Percentiles rank a stretch among this genome's conserved stretches.
Conservation (phyloP, 2,888 invertebrate genomes). For the Mellilla xanthometata region DNA sequence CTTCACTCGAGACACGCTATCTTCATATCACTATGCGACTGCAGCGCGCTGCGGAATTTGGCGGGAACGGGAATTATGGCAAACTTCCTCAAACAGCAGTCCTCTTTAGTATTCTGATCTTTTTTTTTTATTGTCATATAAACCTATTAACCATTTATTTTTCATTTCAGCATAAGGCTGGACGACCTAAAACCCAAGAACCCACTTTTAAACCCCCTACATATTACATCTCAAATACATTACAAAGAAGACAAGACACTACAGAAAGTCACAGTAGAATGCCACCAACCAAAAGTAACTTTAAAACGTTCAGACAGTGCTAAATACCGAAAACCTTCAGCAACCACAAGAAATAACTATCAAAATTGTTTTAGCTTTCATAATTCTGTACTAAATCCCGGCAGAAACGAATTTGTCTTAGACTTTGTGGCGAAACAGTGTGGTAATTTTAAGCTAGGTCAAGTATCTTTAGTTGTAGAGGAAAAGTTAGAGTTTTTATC, state of each 20-base stretch:
- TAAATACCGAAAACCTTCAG: constrained; percentile 86
- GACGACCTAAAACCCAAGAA: constrained; percentile 85
- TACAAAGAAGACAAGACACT: constrained; percentile 92
- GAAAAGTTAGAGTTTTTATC: constrained; percentile 89
- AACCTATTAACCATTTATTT: too few species aligned
- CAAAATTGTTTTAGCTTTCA: constrained; percentile 80
- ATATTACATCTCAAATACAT: constrained; percentile 87
- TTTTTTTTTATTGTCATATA: too few species aligned
- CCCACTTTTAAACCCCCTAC: constrained; percentile 81
- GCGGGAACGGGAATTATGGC: too few species aligned
- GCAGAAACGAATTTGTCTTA: constrained; percentile 84
- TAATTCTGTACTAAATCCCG: constrained; percentile 83
- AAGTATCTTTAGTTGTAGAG: constrained; percentile 84
- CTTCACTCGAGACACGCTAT: too few species aligned
- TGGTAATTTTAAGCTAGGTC: constrained; percentile 88
- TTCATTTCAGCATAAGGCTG: constrained; percentile 75
- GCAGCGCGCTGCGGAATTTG: too few species aligned
- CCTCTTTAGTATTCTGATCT: too few species aligned
- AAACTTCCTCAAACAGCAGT: too few species aligned
- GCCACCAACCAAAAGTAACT: constrained; percentile 84
- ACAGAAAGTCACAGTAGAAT: constrained; percentile 88
- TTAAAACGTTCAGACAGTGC: constrained; percentile 88
- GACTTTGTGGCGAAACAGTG: constrained; percentile 84
- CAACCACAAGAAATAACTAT: constrained; percentile 86
- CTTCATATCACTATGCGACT: too few species aligned